Conservation (phyloP, 2,113 vertebrate genomes). For the Poeciliopsis retropinna region DNA sequence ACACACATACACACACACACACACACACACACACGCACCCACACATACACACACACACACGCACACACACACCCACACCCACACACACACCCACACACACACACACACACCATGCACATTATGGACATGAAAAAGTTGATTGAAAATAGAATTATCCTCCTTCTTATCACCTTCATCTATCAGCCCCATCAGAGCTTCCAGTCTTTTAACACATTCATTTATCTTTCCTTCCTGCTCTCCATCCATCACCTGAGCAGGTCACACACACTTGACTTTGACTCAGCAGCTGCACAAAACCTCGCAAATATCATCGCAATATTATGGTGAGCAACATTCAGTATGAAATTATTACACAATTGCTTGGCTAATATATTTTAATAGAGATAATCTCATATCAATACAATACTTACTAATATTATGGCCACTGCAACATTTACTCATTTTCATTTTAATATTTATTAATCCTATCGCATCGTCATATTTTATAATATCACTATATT, state of each 20-base stretch:
- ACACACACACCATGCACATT: background rate
- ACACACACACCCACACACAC: background rate
- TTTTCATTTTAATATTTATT: no score
- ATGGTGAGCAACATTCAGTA: no score
- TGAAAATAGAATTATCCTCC: background rate
- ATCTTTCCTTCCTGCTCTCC: constrained; percentile 20
- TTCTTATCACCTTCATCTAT: constrained; percentile 6
- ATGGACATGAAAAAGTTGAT: background rate
- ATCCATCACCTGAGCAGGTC: constrained; percentile 46
- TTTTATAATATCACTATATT: no score
- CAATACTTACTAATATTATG: no score
- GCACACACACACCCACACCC: background rate
- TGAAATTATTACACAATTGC: no score
- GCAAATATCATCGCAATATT: no score
- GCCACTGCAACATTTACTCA: no score
- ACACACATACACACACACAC: no score
- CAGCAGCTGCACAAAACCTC: constrained; percentile 3
- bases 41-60: constrained; percentile 9
- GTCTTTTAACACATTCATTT: constrained; percentile 34
- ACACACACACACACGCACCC: background rate
- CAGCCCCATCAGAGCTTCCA: constrained; percentile 24
- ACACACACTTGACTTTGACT: constrained; percentile 57
- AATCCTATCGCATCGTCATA: no score
- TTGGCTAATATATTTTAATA: no score
- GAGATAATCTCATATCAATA: no score